Base-by-base conservation (phyloP, 2,113 vertebrate genomes). In the Salminus brasiliensis region DNA sequence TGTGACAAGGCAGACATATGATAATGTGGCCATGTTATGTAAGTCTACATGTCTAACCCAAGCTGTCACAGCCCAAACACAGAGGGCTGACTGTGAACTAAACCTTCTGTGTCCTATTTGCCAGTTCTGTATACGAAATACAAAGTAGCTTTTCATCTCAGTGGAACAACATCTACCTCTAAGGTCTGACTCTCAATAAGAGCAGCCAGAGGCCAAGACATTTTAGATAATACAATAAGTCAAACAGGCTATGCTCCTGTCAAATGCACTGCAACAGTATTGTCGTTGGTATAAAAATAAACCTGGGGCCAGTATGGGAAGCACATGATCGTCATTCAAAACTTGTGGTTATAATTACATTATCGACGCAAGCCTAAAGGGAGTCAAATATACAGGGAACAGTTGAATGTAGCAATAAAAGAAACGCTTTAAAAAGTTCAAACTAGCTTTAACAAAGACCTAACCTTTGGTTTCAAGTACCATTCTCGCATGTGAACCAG, bases 401-500 rank as follows among this genome's bases (percentile, higher is more conserved):
- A n/a, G 2, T 4, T 32, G 16, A 52, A 72, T 29, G 41, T 3
- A 9, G 10, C 27, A 34, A 13, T 18, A 62, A n/a, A 15, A 21
- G 21, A 7, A 62, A 45, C 9, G 43, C 6, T 30, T 13, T 23
- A 57, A 70, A 72, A 41, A 36, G 4, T 49, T 49, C 0, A 18
- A 5, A 18, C 1, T 68, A 53, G 67, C 72, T 72, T 79, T 72
- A 72, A 52, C n/a, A 29, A 11, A 63, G 39, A 66, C 52, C 63
- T 23, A 74, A 74, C 63, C 71, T 77, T 59, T 29, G 41, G 81
- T 77, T 74, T 82, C 41, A 69, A 74, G 63, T 66, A 53, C 23
- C 53, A 32, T 45, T 73, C 34, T 43, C 63, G 6, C 41, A 59
- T 66, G 43, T 76, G 79, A 84, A 82, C 7, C 27, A 32, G 27